Conservation (phyloP, 2,113 vertebrate genomes). For the Trinectes maculatus region DNA sequence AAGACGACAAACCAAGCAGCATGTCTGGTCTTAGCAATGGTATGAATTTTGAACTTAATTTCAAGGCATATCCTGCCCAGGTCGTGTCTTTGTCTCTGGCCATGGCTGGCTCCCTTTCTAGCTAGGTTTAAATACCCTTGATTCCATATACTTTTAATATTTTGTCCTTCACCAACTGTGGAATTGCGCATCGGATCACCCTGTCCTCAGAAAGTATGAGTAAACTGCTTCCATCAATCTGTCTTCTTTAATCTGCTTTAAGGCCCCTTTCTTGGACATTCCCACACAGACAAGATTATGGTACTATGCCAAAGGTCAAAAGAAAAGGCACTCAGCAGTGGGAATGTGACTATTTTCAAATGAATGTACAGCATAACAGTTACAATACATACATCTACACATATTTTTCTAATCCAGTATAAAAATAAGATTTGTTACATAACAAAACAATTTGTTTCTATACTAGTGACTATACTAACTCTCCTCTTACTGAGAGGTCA, state of each 20-base stretch:
- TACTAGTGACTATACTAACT: too few relatives aligned
- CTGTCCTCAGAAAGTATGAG: slow-evolving; percentile 49
- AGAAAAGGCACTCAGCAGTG: slow-evolving; percentile 9
- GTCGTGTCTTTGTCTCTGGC: slow-evolving; percentile 4
- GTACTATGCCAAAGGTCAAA: slow-evolving; percentile 36
- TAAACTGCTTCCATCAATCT: slow-evolving; percentile 59
- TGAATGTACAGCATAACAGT: background rate
- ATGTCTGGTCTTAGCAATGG: background rate
- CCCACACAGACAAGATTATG: slow-evolving; percentile 47
- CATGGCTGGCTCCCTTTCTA: slow-evolving; percentile 15
- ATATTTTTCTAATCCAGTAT: too few relatives aligned
- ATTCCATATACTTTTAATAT: slow-evolving; percentile 32
- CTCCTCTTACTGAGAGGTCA: slow-evolving; percentile 22
- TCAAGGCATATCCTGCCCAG: slow-evolving; percentile 20
- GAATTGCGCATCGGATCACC: slow-evolving; percentile 35
- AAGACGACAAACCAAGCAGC: background rate
- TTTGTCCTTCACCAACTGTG: slow-evolving; percentile 13
- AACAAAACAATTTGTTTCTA: too few relatives aligned
- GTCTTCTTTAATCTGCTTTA: slow-evolving; percentile 47
- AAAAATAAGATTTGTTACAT: slow-evolving; percentile 3
- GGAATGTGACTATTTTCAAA: slow-evolving; percentile 1
- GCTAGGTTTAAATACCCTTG: slow-evolving; percentile 37
- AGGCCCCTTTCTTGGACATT: slow-evolving; percentile 50
- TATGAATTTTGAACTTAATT: slow-evolving; percentile 17
- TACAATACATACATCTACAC: too few relatives aligned